Conservation (phyloP, 2,797 vertebrate genomes). For the Enteromius mattozi region DNA sequence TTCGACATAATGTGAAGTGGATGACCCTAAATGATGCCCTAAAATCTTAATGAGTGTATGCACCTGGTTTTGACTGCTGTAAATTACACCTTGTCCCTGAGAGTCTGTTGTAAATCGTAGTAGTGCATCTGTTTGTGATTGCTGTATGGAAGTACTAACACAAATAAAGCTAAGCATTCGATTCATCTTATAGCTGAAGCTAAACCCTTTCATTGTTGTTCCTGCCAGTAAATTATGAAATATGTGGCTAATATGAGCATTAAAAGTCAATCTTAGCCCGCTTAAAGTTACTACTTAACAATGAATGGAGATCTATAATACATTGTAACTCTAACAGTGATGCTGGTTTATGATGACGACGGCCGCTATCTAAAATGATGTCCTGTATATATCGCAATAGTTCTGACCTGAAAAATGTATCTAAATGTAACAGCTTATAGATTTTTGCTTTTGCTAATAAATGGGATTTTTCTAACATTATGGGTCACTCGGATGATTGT, state of each 20-base stretch:
- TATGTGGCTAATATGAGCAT: conserved; percentile 4
- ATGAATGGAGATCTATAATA: neutral
- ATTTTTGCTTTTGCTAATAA: conserved; percentile 59
- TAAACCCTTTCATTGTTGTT: conserved; percentile 1
- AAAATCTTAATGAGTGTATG: conserved; percentile 16
- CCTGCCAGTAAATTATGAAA: neutral
- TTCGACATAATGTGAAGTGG: conserved; percentile 29
- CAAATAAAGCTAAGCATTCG: neutral
- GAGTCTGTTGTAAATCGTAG: conserved; percentile 30
- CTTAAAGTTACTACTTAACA: neutral
- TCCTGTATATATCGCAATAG: conserved; percentile 19
- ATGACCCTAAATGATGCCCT: conserved; percentile 27
- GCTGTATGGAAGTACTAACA: conserved; percentile 19
- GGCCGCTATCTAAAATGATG: neutral
- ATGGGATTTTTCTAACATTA: conserved; percentile 49
- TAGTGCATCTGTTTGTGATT: conserved; percentile 23
- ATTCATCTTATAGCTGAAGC: neutral
- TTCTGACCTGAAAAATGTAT: conserved; percentile 36
- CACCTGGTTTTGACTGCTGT: conserved; percentile 21
- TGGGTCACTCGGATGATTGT: neutral
- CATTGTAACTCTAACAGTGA: neutral
- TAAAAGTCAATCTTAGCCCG: neutral
- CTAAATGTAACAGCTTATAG: conserved; percentile 28
- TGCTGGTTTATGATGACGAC: neutral
- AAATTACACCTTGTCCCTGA: conserved; percentile 19